Conservation (phyloP, 2,888 invertebrate species). For the Volucella inanis region DNA sequence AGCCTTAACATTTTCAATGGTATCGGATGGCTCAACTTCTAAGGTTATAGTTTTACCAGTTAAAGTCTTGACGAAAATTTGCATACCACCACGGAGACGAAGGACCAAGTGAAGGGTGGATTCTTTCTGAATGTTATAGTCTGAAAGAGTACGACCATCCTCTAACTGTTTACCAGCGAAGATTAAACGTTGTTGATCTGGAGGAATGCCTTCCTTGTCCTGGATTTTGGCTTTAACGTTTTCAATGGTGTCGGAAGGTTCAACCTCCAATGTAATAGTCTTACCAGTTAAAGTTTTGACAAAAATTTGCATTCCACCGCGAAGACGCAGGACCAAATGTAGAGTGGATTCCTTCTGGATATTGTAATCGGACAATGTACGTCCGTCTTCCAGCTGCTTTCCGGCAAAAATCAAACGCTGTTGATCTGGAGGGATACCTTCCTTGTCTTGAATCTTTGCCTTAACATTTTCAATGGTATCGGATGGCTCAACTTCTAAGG, state of each 20-base stretch:
- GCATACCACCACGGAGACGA: constrained; percentile 77
- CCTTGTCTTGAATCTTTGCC: constrained; percentile 79
- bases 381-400: constrained; percentile 89
- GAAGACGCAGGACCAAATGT: constrained; percentile 92
- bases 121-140: constrained; percentile 77
- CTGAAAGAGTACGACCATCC: constrained; percentile 75
- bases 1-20: constrained; percentile 76
- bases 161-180: constrained; percentile 76
- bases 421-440: constrained; percentile 79
- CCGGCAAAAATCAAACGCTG: constrained; percentile 79
- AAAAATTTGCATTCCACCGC: constrained; percentile 89
- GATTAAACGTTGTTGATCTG: constrained; percentile 76
- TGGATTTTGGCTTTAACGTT: constrained; percentile 76
- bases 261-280: constrained; percentile 78
- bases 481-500: constrained; percentile 77
- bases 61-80: constrained; percentile 76
- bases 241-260: constrained; percentile 77
- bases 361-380: constrained; percentile 89
- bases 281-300: constrained; percentile 78
- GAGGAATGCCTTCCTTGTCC: constrained; percentile 76
- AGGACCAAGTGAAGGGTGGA: constrained; percentile 76
- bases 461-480: constrained; percentile 79
- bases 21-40: constrained; percentile 76
- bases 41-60: constrained; percentile 76
- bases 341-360: constrained; percentile 78